A percentile compares a stretch with the other conserved stretches of the same genome.
These are phyloP conservation scores for Sceloporus undulatus DNA, from an alignment of 2,113 vertebrate genomes.

Conservation along the genomic window DNA sequence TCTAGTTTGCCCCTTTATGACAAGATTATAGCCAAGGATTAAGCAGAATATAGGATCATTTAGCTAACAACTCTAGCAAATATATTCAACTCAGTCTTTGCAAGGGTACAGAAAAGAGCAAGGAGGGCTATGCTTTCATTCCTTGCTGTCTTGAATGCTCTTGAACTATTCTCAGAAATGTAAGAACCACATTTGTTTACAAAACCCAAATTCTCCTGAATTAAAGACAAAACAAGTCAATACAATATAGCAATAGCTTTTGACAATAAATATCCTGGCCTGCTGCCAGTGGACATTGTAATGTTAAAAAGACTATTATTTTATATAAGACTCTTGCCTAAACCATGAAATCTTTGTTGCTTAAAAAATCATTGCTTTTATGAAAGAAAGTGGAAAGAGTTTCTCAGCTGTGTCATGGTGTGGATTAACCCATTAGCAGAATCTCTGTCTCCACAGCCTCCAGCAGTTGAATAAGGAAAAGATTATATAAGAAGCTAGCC, in stretches of 20 bases:
- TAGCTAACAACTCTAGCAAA: not conserved
- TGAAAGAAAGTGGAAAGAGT: not conserved
- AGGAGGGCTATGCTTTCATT: not conserved
- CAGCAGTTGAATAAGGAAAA: conserved; percentile 19
- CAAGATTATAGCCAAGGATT: not conserved
- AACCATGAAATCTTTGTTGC: not conserved
- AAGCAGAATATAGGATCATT: not conserved
- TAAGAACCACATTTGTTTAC: conserved; percentile 29
- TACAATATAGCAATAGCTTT: not conserved
- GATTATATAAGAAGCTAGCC: conserved; percentile 52
- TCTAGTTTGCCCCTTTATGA: too few species aligned
- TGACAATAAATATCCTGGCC: not conserved
- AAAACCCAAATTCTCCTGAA: conserved; percentile 22
- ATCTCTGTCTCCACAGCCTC: conserved; percentile 15
- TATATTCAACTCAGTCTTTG: not conserved
- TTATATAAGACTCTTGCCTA: not conserved
- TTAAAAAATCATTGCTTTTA: not conserved
- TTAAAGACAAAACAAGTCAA: not conserved
- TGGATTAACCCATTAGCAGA: conserved; percentile 13
- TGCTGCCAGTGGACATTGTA: not conserved
- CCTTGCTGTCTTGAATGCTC: not conserved
- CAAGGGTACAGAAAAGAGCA: not conserved
- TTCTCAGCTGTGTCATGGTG: conserved; percentile 5
- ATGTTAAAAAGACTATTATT: conserved; percentile 12
- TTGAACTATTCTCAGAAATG: not conserved